A percentile compares a stretch with the other conserved stretches of the same genome.
These are phyloP conservation scores for Emys orbicularis DNA, from an alignment of 2,797 vertebrate species.

Conservation along the genomic window DNA sequence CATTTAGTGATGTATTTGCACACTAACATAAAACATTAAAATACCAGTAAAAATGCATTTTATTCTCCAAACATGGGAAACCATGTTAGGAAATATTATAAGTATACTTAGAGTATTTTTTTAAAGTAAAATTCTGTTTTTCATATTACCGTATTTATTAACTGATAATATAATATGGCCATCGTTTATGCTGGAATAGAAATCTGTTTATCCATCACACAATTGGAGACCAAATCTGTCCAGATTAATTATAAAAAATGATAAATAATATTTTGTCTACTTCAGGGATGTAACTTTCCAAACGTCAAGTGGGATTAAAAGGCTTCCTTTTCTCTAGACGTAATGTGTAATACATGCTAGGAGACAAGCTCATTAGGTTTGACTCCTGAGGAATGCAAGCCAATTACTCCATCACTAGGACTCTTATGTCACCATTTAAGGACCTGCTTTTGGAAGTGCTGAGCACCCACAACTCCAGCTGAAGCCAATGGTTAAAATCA, in stretches of 20 bases:
- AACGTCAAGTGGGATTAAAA: not conserved
- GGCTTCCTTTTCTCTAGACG: accelerated
- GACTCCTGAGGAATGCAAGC: not conserved
- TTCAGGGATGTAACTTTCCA: not conserved
- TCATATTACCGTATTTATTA: not conserved
- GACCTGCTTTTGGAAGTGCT: not conserved
- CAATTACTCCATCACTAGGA: not conserved
- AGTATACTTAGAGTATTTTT: not conserved
- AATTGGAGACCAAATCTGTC: not conserved
- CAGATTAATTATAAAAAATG: not conserved
- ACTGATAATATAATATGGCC: not conserved
- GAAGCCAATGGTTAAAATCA: not conserved
- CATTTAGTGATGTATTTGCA: not conserved
- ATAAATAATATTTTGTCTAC: not conserved
- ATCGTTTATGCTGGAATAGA: not conserved
- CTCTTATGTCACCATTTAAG: not conserved
- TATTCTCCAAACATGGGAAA: not conserved
- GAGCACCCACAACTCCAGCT: not conserved
- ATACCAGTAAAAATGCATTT: not conserved
- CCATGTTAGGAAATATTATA: not conserved
- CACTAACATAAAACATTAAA: not conserved
- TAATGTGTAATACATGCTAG: not conserved
- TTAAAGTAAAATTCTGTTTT: not conserved
- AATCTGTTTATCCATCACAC: not conserved
- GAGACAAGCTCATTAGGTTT: accelerated